Conservation (phyloP, 2,888 invertebrate genomes). For the Drosophila acutilabella region DNA sequence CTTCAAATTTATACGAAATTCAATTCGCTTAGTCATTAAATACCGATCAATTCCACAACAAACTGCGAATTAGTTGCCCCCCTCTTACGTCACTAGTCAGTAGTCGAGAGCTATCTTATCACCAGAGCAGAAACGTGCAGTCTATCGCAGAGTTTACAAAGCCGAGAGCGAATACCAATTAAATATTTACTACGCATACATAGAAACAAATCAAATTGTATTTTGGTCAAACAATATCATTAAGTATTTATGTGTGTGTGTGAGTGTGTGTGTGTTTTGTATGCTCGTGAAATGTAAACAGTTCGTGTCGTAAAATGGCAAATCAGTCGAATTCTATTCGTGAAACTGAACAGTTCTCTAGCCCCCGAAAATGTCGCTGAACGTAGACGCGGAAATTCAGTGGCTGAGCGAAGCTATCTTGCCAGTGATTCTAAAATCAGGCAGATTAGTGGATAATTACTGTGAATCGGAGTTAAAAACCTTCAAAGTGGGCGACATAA, state of each 20-base stretch:
- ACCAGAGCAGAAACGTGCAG: neutral
- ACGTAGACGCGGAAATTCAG: constrained; percentile 54
- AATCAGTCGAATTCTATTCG: constrained; percentile 24
- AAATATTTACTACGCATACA: neutral
- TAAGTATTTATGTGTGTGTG: constrained; percentile 9
- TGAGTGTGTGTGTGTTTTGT: neutral
- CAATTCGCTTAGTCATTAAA: too few relatives aligned
- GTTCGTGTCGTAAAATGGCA: neutral
- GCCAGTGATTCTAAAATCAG: constrained; percentile 62
- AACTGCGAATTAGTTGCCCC: too few relatives aligned
- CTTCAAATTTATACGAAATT: too few relatives aligned
- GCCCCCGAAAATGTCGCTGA: constrained; percentile 35
- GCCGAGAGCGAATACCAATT: neutral
- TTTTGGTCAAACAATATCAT: neutral
- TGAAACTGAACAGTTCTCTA: constrained; percentile 24
- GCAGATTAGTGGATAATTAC: constrained; percentile 51
- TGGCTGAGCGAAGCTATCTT: constrained; percentile 64
- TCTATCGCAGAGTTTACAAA: neutral
- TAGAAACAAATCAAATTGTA: neutral
- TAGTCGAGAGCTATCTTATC: constrained; percentile 25
- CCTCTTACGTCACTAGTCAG: neutral
- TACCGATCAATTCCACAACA: too few relatives aligned
- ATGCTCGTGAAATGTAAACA: constrained; percentile 3
- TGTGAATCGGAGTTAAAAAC: constrained; percentile 25
- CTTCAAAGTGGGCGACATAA: constrained; percentile 58